Conservation (phyloP, 2,797 vertebrate genomes). For the Halcyon badia region DNA sequence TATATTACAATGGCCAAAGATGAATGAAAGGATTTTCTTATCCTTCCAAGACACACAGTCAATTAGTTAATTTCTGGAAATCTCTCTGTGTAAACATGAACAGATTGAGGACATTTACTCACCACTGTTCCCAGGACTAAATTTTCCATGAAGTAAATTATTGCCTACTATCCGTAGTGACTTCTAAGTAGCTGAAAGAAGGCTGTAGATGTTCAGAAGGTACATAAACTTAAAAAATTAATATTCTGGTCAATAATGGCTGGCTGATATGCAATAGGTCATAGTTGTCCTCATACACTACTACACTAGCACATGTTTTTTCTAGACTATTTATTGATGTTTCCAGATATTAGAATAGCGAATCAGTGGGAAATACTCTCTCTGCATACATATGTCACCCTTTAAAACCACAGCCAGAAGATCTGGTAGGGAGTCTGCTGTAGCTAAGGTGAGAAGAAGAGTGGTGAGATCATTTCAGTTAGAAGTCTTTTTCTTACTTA, state of each 20-base stretch:
- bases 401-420: not conserved
- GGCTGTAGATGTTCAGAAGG: not conserved
- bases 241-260: not conserved
- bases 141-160: not conserved
- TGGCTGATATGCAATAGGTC: not conserved
- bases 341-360: not conserved
- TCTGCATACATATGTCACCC: not conserved
- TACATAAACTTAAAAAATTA: not conserved
- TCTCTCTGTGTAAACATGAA: not conserved
- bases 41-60: not conserved
- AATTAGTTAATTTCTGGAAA: not conserved
- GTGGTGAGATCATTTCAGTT: not conserved
- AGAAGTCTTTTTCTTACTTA: not conserved
- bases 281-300: not conserved
- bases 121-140: not conserved
- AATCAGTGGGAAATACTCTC: not conserved
- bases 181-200: conserved; percentile 17
- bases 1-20: not conserved
- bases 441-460: not conserved
- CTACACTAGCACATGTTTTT: not conserved
- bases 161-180: not conserved
- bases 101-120: not conserved
- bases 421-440: not conserved
- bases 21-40: not conserved
- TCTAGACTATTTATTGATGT: not conserved